Evolutionary conservation across 1,140 invertebrate genomes (phyloP).

Genomic region (Branchinecta lindahli): DNA sequence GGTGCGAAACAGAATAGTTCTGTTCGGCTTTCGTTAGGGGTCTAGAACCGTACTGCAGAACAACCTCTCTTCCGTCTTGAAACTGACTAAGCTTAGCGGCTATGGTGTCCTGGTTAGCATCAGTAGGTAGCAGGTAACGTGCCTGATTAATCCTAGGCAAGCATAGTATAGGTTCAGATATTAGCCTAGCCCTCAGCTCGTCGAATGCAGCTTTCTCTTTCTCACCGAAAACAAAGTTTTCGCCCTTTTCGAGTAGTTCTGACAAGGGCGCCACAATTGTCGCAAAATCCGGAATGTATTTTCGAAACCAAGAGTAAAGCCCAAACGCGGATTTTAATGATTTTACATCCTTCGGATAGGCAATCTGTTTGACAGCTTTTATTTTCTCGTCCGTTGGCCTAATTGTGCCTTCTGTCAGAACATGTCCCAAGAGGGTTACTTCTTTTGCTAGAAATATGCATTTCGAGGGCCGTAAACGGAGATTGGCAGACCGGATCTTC

Average conservation of each 20-base stretch:
- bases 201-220: background rate
- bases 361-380: background rate
- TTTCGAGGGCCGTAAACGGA: no score
- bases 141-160: background rate
- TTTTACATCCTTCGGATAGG: background rate
- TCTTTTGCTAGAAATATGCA: no score
- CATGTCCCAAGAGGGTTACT: no score
- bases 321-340: no score
- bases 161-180: background rate
- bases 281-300: background rate
- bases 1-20: background rate
- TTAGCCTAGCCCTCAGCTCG: background rate
- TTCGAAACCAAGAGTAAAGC: no score
- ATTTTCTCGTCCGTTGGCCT: no score
- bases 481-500: no score
- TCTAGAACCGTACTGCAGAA: background rate
- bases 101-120: no score
- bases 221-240: conserved; percentile 5
- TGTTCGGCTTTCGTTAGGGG: background rate
- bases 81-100: background rate
- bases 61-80: background rate
- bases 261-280: background rate
- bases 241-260: background rate
- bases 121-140: background rate
- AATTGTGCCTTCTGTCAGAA: no score